These are phyloP conservation scores for Amphimallon solstitiale DNA, from an alignment of 2,888 invertebrate species.

Conservation along the genomic window DNA sequence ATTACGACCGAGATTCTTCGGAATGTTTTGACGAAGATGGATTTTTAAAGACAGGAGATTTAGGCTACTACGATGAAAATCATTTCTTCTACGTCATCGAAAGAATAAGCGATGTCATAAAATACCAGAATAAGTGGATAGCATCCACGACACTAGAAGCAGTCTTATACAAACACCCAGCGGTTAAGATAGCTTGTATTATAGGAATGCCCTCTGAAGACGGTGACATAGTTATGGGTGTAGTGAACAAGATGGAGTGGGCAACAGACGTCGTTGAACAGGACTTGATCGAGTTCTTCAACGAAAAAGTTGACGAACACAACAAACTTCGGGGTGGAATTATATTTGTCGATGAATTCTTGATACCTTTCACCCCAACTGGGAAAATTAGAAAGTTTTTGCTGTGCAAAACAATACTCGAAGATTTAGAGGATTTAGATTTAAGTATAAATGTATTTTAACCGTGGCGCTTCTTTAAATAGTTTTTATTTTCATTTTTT, in stretches of 20 bases:
- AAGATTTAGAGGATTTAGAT: constrained; percentile 16
- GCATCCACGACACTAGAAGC: constrained; percentile 46
- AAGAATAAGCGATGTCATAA: constrained; percentile 64
- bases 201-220: constrained; percentile 46
- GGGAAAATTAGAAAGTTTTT: constrained; percentile 52
- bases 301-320: constrained; percentile 52
- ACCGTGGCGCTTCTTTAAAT: neutral
- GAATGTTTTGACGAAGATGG: constrained; percentile 62
- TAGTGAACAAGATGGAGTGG: constrained; percentile 42
- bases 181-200: constrained; percentile 43
- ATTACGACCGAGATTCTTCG: constrained; percentile 63
- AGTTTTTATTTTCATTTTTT: neutral
- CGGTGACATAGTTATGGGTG: constrained; percentile 47
- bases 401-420: constrained; percentile 7
- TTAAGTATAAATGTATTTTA: constrained; percentile 10
- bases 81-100: constrained; percentile 65
- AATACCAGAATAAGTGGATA: constrained; percentile 44
- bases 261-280: constrained; percentile 48
- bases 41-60: constrained; percentile 67
- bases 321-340: constrained; percentile 56
- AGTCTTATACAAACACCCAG: constrained; percentile 45
- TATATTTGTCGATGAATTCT: constrained; percentile 48
- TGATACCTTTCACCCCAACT: constrained; percentile 54
- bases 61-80: constrained; percentile 66
- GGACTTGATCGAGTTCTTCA: constrained; percentile 53